Base-by-base conservation (phyloP, 2,113 vertebrate species). In the Lanius collurio region DNA sequence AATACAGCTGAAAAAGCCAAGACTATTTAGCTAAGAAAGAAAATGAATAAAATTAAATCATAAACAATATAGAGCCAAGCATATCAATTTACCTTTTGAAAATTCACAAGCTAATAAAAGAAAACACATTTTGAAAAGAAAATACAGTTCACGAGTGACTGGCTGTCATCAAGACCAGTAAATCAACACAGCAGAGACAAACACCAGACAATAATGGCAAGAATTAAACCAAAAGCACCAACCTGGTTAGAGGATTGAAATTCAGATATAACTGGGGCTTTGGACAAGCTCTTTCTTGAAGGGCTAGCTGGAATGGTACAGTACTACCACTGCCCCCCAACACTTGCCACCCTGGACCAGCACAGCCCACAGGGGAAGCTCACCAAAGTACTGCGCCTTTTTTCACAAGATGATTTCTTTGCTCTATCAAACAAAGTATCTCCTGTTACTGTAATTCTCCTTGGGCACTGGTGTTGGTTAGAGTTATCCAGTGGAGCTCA, bases 11-110 rank as follows among this genome's bases (percentile, higher is more conserved):
- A 90, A 90, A 90, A 93, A 37, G n/a, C 24, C 84, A 80, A 86
- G 57, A 88, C 60, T 44, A 79, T 71, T 93, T 83, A 87, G n/a
- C 93, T 87, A 89, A 62, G 39, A 94, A 86, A 89, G 60, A 88
- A 75, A 92, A 50, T 52, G 1, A 87, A 83, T 82, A 77, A 83
- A 93, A 71, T 60, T 47, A 96, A 91, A 89, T 84, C 7, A 60
- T 65, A 80, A 94, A 64, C 31, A 81, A 46, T 56, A 64, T 8
- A 78, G 22, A 89, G 2, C 9, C 41, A 76, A 87, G 60, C 27
- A 87, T 30, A 92, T 41, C 49, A 80, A 68, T 57, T 89, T 56
- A 65, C 24, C 42, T 39, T 57, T 46, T 81, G 46, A 85, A 89
- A 93, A 87, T 46, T 33, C 2, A 1, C 41, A 87, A 73, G 27